phyloP scores from a whole-genome alignment of 2,888 invertebrate species.

The Endotricha flammealis region DNA sequence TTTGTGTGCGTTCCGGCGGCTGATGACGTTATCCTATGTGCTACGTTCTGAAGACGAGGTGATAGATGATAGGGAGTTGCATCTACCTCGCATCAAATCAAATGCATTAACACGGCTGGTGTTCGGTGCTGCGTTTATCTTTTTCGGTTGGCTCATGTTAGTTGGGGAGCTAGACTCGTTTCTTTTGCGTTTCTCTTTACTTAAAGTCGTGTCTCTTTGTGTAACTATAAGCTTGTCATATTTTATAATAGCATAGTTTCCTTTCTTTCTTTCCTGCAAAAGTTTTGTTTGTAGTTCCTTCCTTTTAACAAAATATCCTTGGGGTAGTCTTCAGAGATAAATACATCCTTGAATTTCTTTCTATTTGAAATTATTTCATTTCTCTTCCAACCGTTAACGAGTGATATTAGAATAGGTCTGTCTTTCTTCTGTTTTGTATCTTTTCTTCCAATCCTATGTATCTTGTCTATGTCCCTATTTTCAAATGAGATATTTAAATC shows the following conservation, averaged over 20 bases:
- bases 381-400: constrained; percentile 4
- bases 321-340: constrained; percentile 6
- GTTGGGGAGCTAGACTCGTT: no score
- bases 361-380: constrained; percentile 7
- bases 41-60: no score
- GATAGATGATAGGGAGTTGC: no score
- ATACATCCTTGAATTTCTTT: constrained; percentile 3
- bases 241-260: constrained; percentile 2
- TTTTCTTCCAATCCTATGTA: constrained; percentile 2
- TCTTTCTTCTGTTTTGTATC: background rate
- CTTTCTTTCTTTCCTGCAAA: constrained; percentile 5
- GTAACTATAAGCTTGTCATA: constrained; percentile 7
- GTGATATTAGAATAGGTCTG: constrained; percentile 4
- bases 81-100: no score
- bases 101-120: no score
- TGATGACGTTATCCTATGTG: no score
- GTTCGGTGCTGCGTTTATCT: no score
- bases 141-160: no score
- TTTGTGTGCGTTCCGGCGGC: no score
- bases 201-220: no score
- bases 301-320: constrained; percentile 3
- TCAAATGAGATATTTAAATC: background rate
- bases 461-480: constrained; percentile 1
- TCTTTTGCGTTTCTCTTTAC: no score
- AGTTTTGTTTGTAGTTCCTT: background rate